These are phyloP conservation scores for Papilio polytes DNA, from an alignment of 1,140 invertebrate species.

Conservation along the genomic window DNA sequence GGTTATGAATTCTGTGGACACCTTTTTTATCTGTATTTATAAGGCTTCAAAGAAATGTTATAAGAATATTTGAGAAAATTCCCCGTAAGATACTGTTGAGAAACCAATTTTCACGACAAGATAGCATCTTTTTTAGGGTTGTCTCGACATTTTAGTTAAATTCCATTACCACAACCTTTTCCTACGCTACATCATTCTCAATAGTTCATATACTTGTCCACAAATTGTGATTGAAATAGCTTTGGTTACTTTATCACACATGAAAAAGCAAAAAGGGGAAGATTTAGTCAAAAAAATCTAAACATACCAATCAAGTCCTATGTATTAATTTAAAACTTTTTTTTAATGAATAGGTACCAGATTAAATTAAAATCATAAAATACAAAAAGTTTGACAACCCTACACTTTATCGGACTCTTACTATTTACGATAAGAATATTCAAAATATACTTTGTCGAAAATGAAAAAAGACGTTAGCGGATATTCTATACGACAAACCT, in stretches of 20 bases:
- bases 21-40: neutral
- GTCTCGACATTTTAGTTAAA: neutral
- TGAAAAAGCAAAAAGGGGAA: no score
- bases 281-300: no score
- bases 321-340: no score
- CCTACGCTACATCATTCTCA: no score
- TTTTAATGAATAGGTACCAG: no score
- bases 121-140: conserved; percentile 12
- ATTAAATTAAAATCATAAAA: neutral
- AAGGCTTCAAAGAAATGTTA: conserved; percentile 19
- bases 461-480: neutral
- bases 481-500: neutral
- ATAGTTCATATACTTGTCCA: no score
- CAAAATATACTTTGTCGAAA: conserved; percentile 2
- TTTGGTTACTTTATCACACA: no score
- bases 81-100: conserved; percentile 12
- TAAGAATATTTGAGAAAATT: conserved; percentile 22
- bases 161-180: no score
- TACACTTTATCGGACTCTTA: conserved; percentile 5
- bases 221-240: no score
- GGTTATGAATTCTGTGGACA: neutral
- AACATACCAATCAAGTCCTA: no score
- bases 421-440: conserved; percentile 28
- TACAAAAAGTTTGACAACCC: conserved; percentile 4
- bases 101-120: conserved; percentile 32